Evolutionary conservation across 1,140 invertebrate species (phyloP).

Genomic region (Trichomalopsis sarcophagae): DNA sequence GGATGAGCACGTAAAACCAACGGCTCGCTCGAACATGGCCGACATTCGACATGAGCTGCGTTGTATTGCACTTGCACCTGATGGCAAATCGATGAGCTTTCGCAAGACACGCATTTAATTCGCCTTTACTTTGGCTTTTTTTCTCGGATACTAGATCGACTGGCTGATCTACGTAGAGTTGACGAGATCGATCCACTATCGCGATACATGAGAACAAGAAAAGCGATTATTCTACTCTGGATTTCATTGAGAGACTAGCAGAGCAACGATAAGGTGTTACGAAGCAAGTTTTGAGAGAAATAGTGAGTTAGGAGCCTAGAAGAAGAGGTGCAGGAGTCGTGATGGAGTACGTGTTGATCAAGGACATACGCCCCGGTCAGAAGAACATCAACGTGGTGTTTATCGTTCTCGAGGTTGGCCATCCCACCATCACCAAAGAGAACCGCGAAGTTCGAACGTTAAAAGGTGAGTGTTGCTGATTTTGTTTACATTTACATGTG

Average conservation of each 20-base stretch:
- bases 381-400: conserved; percentile 95
- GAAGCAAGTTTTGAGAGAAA: not conserved
- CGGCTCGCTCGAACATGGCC: conserved; percentile 10
- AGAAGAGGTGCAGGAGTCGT: not conserved
- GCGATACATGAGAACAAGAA: not conserved
- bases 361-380: conserved; percentile 89
- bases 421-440: conserved; percentile 93
- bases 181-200: not conserved
- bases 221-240: not conserved
- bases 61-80: not conserved
- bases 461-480: conserved; percentile 44
- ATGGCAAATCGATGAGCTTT: not conserved
- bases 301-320: not conserved
- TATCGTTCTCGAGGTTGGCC: conserved; percentile 94
- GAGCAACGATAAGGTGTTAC: not conserved
- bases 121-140: not conserved
- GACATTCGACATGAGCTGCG: conserved; percentile 3
- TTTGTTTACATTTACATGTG: not conserved
- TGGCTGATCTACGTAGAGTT: not conserved
- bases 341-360: conserved; percentile 82
- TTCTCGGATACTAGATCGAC: not conserved
- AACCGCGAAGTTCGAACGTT: conserved; percentile 94
- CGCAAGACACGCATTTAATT: not conserved
- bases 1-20: not conserved
- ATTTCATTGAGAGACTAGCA: not conserved